Base-by-base conservation (phyloP, 2,888 invertebrate genomes). In the Pheosia tremula region DNA sequence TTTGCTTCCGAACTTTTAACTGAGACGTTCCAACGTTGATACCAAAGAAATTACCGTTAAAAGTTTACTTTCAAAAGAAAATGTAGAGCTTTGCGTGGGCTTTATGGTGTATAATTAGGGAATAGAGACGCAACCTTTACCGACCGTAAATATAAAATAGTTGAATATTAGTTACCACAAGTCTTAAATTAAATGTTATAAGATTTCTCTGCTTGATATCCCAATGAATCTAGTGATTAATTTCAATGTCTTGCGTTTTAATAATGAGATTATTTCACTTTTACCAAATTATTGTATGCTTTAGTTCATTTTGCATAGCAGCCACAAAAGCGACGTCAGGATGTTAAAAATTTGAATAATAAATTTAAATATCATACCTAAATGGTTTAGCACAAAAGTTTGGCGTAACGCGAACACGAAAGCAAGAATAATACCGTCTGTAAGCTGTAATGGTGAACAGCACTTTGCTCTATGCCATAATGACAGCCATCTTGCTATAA, bases 381-480 rank as follows among this genome's bases (percentile, higher is more conserved):
- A 54, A 52, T 63, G 66, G 67, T 63, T 57, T 66, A 77, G 74
- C 75, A 74, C 74, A 80, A 47, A 82, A 83, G 78, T 82, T 79
- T 78, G 77, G 69, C 71, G 75, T 78, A 77, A 76, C 67, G 62
- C 59, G 71, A 80, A 82, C 80, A 81, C 75, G 82, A 85, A 83
- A 85, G 78, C 80, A 84, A 84, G 86, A 87, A 77, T 87, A 86
- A 87, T 87, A 86, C 73, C 69, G 80, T 77, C 76, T 83, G 81
- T 80, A 81, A 82, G 82, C 79, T 82, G 70, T 86, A 86, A 86
- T 86, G 83, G 85, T 74, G 73, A 82, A 86, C 86, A 86, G 77
- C 86, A 85, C 85, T 88, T 82, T 81, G 87, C 88, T 87, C 86
- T 89, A 87, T 87, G 82, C 80, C 67, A 75, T 88, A 88, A 88